Conservation (phyloP, 2,113 vertebrate genomes). For the Myiopsitta monachus region DNA sequence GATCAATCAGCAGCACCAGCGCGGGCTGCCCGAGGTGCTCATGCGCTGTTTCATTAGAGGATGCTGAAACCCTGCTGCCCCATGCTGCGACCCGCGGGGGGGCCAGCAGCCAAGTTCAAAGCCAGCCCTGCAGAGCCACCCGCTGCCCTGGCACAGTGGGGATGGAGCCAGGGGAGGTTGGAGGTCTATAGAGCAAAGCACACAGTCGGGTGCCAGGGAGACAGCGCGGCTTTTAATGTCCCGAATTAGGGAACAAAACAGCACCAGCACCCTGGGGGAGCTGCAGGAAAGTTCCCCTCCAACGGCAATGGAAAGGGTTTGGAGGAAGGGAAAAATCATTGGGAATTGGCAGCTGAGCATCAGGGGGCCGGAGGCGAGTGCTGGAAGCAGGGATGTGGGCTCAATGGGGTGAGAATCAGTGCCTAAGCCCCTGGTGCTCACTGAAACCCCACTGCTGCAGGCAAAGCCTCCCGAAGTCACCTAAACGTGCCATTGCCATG, state of each 20-base stretch:
- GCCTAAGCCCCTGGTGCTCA: not conserved
- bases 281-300: accelerated
- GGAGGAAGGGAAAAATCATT: not conserved
- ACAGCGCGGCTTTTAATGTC: not conserved
- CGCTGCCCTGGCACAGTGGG: accelerated
- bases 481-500: accelerated
- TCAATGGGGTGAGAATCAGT: not conserved
- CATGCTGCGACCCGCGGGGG: not conserved
- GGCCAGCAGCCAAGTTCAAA: not conserved
- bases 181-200: not conserved
- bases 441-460: not conserved
- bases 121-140: not conserved
- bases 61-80: not conserved
- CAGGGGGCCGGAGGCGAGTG: accelerated
- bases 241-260: not conserved
- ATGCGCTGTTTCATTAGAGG: not conserved
- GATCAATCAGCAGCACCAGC: not conserved
- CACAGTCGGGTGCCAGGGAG: accelerated
- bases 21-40: not conserved
- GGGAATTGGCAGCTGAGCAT: accelerated
- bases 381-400: not conserved
- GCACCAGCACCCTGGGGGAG: accelerated
- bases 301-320: accelerated
- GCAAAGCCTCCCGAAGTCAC: not conserved
- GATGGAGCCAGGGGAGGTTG: accelerated